phyloP scores from a whole-genome alignment of 2,797 vertebrate species.

The Mastacembelus armatus region DNA sequence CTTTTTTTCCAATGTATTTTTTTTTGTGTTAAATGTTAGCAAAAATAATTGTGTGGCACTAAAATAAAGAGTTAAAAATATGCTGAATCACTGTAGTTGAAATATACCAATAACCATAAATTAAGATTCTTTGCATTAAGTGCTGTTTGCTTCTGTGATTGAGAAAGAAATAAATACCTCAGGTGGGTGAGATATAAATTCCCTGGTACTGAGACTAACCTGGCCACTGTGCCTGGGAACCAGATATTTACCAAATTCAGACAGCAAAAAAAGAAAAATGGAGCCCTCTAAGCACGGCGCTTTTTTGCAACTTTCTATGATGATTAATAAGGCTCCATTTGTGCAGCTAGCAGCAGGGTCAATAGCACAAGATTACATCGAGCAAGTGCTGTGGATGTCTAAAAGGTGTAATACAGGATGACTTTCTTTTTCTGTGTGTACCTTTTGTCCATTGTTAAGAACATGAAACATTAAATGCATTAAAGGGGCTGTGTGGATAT shows the following conservation, averaged over 20 bases:
- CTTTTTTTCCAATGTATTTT: not conserved
- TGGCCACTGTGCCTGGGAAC: conserved; percentile 39
- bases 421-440: conserved; percentile 41
- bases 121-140: conserved; percentile 23
- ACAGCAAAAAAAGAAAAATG: conserved; percentile 63
- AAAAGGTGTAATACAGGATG: conserved; percentile 54
- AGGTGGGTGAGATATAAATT: conserved; percentile 43
- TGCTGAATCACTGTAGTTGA: conserved; percentile 21
- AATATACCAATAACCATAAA: conserved; percentile 34
- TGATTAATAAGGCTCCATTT: conserved; percentile 78
- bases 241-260: conserved; percentile 59
- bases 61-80: conserved; percentile 11
- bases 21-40: not conserved
- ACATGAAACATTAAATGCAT: conserved; percentile 48
- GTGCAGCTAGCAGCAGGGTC: conserved; percentile 66
- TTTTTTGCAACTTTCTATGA: conserved; percentile 67
- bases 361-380: conserved; percentile 68
- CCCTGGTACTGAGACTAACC: conserved; percentile 52
- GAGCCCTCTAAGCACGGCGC: conserved; percentile 28
- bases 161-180: conserved; percentile 38
- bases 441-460: conserved; percentile 45
- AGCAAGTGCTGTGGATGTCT: conserved; percentile 52
- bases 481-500: conserved; percentile 36
- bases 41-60: conserved; percentile 12
- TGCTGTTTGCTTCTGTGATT: conserved; percentile 16